A percentile compares a stretch with the other conserved stretches of the same genome.
These are phyloP conservation scores for Homalodisca vitripennis DNA, from an alignment of 1,140 invertebrate genomes.

Conservation along the genomic window DNA sequence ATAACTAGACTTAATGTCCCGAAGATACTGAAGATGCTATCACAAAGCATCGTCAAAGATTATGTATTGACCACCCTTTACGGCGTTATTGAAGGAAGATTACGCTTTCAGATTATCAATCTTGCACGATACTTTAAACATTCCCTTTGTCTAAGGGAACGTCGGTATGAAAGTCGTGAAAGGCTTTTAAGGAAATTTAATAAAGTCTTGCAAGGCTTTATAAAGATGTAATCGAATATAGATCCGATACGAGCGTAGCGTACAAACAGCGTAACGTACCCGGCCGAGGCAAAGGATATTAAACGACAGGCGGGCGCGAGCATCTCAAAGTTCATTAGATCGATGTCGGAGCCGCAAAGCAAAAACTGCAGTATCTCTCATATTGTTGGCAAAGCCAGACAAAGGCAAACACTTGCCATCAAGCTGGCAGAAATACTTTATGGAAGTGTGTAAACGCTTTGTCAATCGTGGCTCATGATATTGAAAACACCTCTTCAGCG, in stretches of 20 bases:
- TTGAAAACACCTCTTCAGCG: neutral
- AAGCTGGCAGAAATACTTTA: neutral
- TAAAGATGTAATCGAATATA: constrained; percentile 19
- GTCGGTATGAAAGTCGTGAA: neutral
- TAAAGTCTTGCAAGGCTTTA: constrained; percentile 5
- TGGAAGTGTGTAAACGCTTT: neutral
- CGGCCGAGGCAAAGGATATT: too few relatives aligned
- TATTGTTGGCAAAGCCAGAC: neutral
- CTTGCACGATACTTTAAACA: constrained; percentile 1
- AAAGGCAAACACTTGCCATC: neutral
- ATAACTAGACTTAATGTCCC: too few relatives aligned
- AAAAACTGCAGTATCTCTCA: constrained; percentile 2
- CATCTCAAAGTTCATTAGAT: constrained; percentile 5
- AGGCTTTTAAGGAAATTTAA: constrained; percentile 19
- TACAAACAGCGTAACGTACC: neutral
- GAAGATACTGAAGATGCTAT: too few relatives aligned
- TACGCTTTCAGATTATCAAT: constrained; percentile 3
- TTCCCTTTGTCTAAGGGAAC: neutral
- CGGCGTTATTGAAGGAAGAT: too few relatives aligned
- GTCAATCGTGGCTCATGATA: neutral
- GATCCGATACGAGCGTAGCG: neutral
- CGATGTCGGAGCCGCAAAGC: constrained; percentile 6
- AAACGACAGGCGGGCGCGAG: neutral
- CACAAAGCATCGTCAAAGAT: too few relatives aligned
- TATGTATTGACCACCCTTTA: too few relatives aligned